A percentile compares a stretch with the other conserved stretches of the same genome.
Conservation (phyloP, 1,140 invertebrate species). For the Octopus sinensis region DNA sequence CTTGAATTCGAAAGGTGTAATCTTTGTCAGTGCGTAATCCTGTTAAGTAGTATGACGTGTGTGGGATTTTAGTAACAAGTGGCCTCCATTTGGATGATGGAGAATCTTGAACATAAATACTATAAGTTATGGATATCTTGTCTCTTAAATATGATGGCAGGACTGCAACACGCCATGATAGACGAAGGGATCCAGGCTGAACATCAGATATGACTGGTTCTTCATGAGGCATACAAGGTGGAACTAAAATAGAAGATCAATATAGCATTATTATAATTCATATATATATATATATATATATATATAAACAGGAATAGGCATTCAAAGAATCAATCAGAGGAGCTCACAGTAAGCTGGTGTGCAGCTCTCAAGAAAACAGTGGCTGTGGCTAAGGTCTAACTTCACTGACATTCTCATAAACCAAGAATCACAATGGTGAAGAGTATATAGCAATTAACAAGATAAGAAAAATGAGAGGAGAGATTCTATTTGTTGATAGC, state of each 20-base stretch:
- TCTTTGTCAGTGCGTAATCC: constrained; percentile 86
- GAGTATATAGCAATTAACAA: too few species aligned
- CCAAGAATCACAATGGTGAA: too few species aligned
- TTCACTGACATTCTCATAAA: too few species aligned
- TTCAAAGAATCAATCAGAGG: too few species aligned
- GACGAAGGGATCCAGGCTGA: constrained; percentile 36
- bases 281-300: too few species aligned
- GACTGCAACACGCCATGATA: constrained; percentile 49
- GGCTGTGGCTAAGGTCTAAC: too few species aligned
- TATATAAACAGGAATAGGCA: too few species aligned
- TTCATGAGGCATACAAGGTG: constrained; percentile 37
- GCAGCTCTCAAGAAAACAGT: neutral
- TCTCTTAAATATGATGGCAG: constrained; percentile 38
- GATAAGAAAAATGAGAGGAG: too few species aligned
- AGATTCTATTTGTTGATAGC: too few species aligned
- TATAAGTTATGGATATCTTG: constrained; percentile 39
- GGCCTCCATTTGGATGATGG: constrained; percentile 42
- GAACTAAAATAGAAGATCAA: constrained; percentile 30
- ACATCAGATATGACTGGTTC: constrained; percentile 48
- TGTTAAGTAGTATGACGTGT: constrained; percentile 77
- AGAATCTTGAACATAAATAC: constrained; percentile 37
- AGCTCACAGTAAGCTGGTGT: too few species aligned
- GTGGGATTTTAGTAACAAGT: constrained; percentile 37
- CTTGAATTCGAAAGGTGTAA: constrained; percentile 88
- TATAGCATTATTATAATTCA: too few species aligned